Conservation (phyloP, 2,888 invertebrate species). For the Steromphala cineraria region DNA sequence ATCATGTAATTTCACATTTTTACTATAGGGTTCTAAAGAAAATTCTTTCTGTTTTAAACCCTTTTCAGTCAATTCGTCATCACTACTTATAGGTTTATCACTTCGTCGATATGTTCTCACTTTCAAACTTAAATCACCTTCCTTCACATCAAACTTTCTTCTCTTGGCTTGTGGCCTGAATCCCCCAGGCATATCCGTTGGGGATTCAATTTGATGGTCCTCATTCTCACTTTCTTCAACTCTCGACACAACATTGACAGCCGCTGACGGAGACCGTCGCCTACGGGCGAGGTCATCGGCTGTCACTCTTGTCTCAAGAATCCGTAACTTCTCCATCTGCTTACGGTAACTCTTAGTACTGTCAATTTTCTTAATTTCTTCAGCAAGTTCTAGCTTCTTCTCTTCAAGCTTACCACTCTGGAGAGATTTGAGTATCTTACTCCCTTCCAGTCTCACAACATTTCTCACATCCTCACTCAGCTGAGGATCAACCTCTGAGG, state of each 20-base stretch:
- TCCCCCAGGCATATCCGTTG: conserved; percentile 57
- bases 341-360: conserved; percentile 63
- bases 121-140: conserved; percentile 42
- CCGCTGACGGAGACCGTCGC: neutral
- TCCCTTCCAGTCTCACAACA: conserved; percentile 16
- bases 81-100: conserved; percentile 57
- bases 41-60: conserved; percentile 8
- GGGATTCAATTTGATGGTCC: conserved; percentile 52
- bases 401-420: conserved; percentile 3
- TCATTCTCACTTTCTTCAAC: conserved; percentile 55
- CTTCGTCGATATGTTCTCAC: conserved; percentile 52
- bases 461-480: conserved; percentile 24
- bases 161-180: conserved; percentile 61
- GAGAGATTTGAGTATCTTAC: conserved; percentile 3
- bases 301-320: conserved; percentile 28
- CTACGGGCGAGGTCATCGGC: conserved; percentile 11
- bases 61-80: conserved; percentile 49
- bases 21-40: neutral
- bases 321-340: conserved; percentile 65
- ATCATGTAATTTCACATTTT: conserved; percentile 19
- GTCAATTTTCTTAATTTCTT: conserved; percentile 52
- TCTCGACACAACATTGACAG: neutral
- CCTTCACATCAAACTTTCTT: conserved; percentile 49
- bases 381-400: conserved; percentile 43
- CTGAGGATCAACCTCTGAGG: conserved; percentile 28